These are phyloP conservation scores for Misgurnus anguillicaudatus DNA, from an alignment of 2,113 vertebrate species.

Conservation along the genomic window DNA sequence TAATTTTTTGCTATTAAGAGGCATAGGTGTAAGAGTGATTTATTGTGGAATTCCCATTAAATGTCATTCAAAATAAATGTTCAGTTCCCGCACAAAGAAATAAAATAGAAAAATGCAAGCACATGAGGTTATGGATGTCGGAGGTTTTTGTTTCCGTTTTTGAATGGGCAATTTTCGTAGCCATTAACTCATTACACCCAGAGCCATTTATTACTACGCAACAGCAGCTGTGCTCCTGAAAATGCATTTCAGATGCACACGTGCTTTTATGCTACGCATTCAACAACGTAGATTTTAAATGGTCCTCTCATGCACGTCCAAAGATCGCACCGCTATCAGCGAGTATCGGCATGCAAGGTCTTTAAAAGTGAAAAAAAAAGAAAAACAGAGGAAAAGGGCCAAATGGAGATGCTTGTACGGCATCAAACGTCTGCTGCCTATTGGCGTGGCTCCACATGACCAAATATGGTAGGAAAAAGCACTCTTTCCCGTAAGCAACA, in stretches of 20 bases:
- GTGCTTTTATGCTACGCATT: constrained; percentile 27
- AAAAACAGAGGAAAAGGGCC: constrained; percentile 64
- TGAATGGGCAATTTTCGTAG: constrained; percentile 26
- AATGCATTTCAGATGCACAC: constrained; percentile 32
- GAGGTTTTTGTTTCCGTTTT: neutral
- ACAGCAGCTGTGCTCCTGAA: constrained; percentile 21
- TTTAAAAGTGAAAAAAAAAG: constrained; percentile 26
- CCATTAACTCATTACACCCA: constrained; percentile 36
- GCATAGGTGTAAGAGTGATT: neutral
- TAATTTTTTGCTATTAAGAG: neutral
- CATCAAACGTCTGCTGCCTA: constrained; percentile 77
- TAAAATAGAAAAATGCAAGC: neutral
- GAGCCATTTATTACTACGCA: constrained; percentile 8
- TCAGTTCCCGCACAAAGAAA: neutral
- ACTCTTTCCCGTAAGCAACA: constrained; percentile 80
- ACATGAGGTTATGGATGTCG: neutral
- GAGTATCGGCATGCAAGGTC: constrained; percentile 54
- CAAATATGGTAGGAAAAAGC: constrained; percentile 82
- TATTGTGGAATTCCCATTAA: neutral
- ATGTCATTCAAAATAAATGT: neutral
- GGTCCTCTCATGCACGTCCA: constrained; percentile 46
- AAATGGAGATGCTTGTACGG: constrained; percentile 73
- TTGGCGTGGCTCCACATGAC: constrained; percentile 78
- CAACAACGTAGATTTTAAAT: constrained; percentile 62
- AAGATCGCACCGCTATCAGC: constrained; percentile 63